Evolutionary conservation across 2,797 vertebrate genomes (phyloP).

Genomic region (Melanogrammus aeglefinus): DNA sequence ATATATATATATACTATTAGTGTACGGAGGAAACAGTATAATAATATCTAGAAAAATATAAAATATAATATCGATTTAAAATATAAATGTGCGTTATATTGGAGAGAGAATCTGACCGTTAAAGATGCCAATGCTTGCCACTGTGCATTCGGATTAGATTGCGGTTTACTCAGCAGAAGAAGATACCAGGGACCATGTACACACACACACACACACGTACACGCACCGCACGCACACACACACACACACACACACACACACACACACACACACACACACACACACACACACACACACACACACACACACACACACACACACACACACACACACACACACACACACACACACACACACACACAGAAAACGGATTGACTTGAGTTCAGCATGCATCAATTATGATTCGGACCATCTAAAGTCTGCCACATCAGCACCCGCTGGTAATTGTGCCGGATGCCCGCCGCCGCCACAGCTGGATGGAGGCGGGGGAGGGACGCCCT

Average conservation of each 20-base stretch:
- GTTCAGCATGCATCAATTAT: slow-evolving; percentile 65
- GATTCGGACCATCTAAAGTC: slow-evolving; percentile 61
- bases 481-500: slow-evolving; percentile 46
- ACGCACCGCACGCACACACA: background rate
- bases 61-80: background rate
- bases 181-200: slow-evolving; percentile 22
- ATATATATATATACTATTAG: no score
- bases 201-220: no score
- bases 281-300: slow-evolving; percentile 4
- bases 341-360: no score
- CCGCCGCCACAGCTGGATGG: slow-evolving; percentile 63
- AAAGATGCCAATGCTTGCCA: slow-evolving; percentile 14
- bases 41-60: background rate
- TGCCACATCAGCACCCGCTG: slow-evolving; percentile 60
- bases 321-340: background rate
- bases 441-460: slow-evolving; percentile 64
- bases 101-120: slow-evolving; percentile 19
- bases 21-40: background rate
- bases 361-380: slow-evolving; percentile 54
- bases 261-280: background rate
- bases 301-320: background rate
- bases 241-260: slow-evolving; percentile 25
- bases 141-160: slow-evolving; percentile 53
- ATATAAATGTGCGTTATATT: background rate
- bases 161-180: slow-evolving; percentile 60